A percentile compares a stretch with the other conserved stretches of the same genome.
These are phyloP conservation scores for Vidua macroura DNA, from an alignment of 2,113 vertebrate species.

Conservation along the genomic window DNA sequence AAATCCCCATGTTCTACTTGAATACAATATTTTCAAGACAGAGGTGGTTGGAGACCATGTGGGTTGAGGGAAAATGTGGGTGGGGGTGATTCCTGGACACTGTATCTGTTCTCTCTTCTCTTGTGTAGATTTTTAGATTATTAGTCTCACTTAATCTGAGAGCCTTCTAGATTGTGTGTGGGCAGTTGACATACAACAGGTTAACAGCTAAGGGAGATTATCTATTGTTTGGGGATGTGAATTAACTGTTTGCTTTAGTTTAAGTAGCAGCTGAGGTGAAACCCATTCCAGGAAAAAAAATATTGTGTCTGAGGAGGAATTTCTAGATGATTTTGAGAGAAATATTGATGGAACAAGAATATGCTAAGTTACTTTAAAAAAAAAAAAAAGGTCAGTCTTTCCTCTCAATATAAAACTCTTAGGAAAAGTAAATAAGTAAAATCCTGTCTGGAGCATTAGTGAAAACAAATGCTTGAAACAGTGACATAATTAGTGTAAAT, in stretches of 20 bases:
- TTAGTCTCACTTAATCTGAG: not conserved
- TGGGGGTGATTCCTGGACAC: not conserved
- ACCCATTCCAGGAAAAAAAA: not conserved
- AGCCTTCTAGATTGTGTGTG: not conserved
- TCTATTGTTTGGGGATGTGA: not conserved
- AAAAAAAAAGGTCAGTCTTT: not conserved
- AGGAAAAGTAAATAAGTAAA: not conserved
- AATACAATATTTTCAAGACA: fast-evolving
- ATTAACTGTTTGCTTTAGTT: fast-evolving
- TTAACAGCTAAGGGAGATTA: not conserved
- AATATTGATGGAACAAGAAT: not conserved
- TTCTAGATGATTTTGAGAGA: not conserved
- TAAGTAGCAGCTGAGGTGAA: not conserved
- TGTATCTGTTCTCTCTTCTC: not conserved
- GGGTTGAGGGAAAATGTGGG: not conserved
- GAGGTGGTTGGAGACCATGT: fast-evolving
- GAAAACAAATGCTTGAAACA: not conserved
- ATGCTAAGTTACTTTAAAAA: not conserved
- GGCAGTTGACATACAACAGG: fast-evolving
- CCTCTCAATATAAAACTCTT: not conserved
- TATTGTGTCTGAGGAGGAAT: not conserved
- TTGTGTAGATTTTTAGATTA: not conserved
- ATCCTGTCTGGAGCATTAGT: not conserved
- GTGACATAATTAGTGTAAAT: not conserved
- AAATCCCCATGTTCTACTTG: not conserved